Evolutionary conservation across 1,140 invertebrate genomes (phyloP).

Genomic region (Acromyrmex charruanus): DNA sequence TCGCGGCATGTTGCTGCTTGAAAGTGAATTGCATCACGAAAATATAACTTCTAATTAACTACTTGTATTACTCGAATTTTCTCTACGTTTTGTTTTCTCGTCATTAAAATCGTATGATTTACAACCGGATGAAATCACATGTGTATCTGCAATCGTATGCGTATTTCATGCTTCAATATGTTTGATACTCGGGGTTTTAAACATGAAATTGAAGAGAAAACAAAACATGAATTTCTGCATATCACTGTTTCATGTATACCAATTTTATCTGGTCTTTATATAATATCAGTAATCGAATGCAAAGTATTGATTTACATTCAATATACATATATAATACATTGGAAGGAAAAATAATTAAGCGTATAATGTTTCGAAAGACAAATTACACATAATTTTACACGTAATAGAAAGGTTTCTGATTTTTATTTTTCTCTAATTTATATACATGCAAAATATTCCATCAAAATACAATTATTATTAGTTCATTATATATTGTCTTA

Average conservation of each 20-base stretch:
- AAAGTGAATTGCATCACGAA: slow-evolving; percentile 17
- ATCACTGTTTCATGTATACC: background rate
- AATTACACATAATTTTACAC: background rate
- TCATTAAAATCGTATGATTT: slow-evolving; percentile 1
- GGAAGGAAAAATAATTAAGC: slow-evolving; percentile 23
- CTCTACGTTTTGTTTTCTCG: background rate
- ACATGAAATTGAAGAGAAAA: background rate
- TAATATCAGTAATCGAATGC: slow-evolving; percentile 3
- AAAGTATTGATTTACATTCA: background rate
- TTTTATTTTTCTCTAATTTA: slow-evolving; percentile 48
- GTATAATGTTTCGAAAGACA: slow-evolving; percentile 18
- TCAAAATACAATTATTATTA: background rate
- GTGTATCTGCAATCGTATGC: background rate
- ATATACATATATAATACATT: background rate
- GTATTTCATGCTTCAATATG: background rate
- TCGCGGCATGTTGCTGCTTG: background rate
- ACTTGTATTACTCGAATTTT: background rate
- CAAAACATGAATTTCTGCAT: background rate
- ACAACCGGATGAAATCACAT: background rate
- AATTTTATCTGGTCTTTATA: background rate
- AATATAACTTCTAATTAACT: slow-evolving; percentile 30
- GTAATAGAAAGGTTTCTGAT: slow-evolving; percentile 28
- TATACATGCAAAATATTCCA: background rate
- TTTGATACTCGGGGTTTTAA: background rate
- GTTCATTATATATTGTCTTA: background rate